Conservation (phyloP, 2,888 invertebrate genomes). For the Harpalus rubripes region DNA sequence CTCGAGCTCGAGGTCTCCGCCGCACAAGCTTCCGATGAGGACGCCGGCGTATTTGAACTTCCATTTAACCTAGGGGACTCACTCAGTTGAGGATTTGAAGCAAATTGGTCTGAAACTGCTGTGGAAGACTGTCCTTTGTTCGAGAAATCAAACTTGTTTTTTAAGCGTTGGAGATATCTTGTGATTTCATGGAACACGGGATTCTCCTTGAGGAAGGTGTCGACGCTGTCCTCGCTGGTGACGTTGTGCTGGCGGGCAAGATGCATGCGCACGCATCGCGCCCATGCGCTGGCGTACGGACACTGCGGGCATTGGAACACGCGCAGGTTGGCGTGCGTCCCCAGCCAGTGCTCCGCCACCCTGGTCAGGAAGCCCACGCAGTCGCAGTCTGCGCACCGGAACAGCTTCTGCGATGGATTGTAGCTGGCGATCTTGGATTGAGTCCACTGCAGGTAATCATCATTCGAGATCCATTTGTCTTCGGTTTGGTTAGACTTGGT, state of each 20-base stretch:
- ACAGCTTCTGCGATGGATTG: conserved; percentile 87
- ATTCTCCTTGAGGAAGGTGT: conserved; percentile 84
- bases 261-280: conserved; percentile 86
- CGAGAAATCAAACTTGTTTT: conserved; percentile 81
- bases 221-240: conserved; percentile 82
- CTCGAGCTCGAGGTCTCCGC: conserved; percentile 59
- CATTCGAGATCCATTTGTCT: conserved; percentile 84
- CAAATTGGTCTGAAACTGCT: conserved; percentile 67
- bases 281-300: conserved; percentile 88
- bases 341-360: conserved; percentile 88
- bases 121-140: conserved; percentile 73
- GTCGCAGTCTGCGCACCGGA: conserved; percentile 87
- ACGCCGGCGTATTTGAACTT: conserved; percentile 64
- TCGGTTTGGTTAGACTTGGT: conserved; percentile 73
- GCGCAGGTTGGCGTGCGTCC: conserved; percentile 84
- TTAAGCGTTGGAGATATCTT: conserved; percentile 84
- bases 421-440: conserved; percentile 90
- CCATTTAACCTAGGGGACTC: conserved; percentile 55
- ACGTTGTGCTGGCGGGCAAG: conserved; percentile 86
- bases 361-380: conserved; percentile 87
- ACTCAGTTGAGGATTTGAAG: conserved; percentile 62
- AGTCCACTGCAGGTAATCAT: conserved; percentile 86
- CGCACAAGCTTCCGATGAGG: conserved; percentile 70
- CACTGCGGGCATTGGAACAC: conserved; percentile 84
- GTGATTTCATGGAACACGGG: conserved; percentile 87